A percentile compares a stretch with the other conserved stretches of the same genome.
Evolutionary conservation across 2,888 invertebrate species (phyloP).

Genomic region (Rotaria magnacalcarata): DNA sequence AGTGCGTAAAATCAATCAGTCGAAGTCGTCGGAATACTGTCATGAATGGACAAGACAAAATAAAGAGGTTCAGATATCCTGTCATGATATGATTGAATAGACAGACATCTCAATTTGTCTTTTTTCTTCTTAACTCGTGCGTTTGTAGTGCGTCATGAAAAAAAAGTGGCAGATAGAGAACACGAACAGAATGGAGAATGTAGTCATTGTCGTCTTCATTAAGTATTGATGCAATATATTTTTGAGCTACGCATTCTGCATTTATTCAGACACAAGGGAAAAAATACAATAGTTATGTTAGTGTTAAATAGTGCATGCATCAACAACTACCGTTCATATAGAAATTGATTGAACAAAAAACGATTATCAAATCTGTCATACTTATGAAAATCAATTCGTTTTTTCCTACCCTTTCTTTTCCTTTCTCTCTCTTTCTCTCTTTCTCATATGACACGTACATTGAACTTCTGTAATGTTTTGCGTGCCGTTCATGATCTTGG

Average conservation of each 20-base stretch:
- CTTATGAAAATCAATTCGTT: not conserved
- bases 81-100: not conserved
- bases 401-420: not conserved
- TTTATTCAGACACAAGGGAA: not conserved
- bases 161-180: not conserved
- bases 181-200: not conserved
- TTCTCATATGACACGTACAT: not conserved
- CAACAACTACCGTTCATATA: not conserved
- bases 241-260: not conserved
- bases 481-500: not conserved
- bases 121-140: not conserved
- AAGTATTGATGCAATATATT: not conserved
- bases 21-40: not conserved
- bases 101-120: not conserved
- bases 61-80: constrained; percentile 6
- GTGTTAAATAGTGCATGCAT: constrained; percentile 22
- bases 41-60: not conserved
- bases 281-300: not conserved
- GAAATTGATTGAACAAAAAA: not conserved
- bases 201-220: not conserved
- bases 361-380: constrained; percentile 3
- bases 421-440: not conserved
- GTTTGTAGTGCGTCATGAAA: not conserved
- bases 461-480: not conserved
- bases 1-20: not conserved